Evolutionary conservation across 1,140 invertebrate genomes (phyloP).

Genomic region (Amphibalanus amphitrite): DNA sequence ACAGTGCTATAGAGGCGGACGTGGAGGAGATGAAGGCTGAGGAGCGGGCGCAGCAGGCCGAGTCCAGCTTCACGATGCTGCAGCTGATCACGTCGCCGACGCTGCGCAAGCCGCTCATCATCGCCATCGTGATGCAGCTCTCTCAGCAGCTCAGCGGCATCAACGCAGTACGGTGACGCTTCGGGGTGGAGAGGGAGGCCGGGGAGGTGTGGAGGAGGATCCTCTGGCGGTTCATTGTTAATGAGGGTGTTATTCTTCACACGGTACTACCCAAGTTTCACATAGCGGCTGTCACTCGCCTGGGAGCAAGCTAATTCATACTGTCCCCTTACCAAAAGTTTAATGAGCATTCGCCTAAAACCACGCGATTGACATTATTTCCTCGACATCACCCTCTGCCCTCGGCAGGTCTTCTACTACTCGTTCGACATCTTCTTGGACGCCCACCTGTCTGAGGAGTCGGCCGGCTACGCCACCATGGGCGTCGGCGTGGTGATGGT

Average conservation of each 20-base stretch:
- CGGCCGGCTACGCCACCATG: constrained; percentile 49
- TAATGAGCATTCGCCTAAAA: no score
- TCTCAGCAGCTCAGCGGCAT: constrained; percentile 97
- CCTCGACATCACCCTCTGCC: constrained; percentile 5
- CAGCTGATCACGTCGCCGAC: constrained; percentile 74
- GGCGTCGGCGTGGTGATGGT: constrained; percentile 96
- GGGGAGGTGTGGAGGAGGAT: no score
- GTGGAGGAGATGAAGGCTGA: constrained; percentile 89
- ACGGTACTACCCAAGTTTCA: not conserved
- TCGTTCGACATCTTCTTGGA: constrained; percentile 78
- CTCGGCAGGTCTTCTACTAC: constrained; percentile 81
- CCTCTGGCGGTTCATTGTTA: no score
- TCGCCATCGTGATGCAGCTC: constrained; percentile 91
- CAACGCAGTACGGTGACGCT: constrained; percentile 53
- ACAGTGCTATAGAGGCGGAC: constrained; percentile 74
- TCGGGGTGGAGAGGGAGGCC: no score
- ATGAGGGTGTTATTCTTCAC: no score
- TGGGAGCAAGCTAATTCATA: no score
- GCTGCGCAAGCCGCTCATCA: constrained; percentile 70
- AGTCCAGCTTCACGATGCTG: constrained; percentile 75
- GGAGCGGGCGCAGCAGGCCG: constrained; percentile 71
- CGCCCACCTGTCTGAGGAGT: constrained; percentile 59
- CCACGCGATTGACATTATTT: no score
- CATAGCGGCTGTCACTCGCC: not conserved
- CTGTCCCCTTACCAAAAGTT: no score